Base-by-base conservation (phyloP, 2,888 invertebrate genomes). In the Ochlodes sylvanus region DNA sequence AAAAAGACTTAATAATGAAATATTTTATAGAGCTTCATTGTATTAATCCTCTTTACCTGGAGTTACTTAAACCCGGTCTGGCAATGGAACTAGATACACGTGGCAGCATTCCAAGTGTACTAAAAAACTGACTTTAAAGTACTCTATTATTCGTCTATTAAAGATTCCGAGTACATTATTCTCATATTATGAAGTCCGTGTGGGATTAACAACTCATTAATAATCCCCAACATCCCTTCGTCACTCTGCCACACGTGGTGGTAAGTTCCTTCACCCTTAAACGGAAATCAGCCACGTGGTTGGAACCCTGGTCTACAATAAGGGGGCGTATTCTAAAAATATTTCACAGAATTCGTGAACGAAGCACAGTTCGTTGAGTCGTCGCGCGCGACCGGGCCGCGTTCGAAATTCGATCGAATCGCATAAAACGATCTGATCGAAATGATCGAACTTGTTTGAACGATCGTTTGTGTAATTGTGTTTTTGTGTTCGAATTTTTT, bases 261-360 rank as follows among this genome's bases (percentile, higher is more conserved):
- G 1, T 9, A 63, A 80, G 83, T 83, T 79, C 78, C 75, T 78
- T 80, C 82, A 86, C 84, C 88, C 82, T 78, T 76, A 47, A 75
- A 70, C 76, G 89, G 89, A 90, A 86, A 84, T 77, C 75, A 71
- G 78, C 82, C 88, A 88, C 85, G 88, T 87, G 87, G 80, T 77
- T 74, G 12, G 9, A 73, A 76, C 79, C 76, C 73, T 73, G 80
- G 74, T 76, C 81, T 78, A 80, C 80, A 75, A 83, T 81, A 85
- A 89, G 91, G 91, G 92, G 92, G 92, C 92, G 92, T 89, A 82
- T 84, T 90, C 92, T 92, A 92, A 90, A 92, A 89, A 92, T 92
- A 92, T 63, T 68, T n/a, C 63, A 62, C 70, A 76, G 55, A 69
- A 84, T 82, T 71, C 67, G 61, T 73, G 71, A 81, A 82, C 83